phyloP scores from a whole-genome alignment of 2,888 invertebrate genomes.

The Luffia ferchaultella region DNA sequence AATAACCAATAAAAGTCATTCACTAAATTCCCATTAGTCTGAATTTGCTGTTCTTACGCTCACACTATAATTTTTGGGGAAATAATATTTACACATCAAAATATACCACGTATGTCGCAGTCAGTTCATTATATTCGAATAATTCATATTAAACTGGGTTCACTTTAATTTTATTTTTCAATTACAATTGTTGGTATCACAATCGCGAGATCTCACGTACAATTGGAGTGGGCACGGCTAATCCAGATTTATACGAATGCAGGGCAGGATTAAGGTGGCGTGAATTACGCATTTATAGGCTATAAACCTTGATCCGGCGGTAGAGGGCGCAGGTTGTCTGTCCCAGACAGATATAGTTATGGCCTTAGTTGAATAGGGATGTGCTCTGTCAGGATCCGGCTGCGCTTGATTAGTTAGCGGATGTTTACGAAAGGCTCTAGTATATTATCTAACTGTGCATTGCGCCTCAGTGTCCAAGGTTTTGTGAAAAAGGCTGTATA shows the following conservation, averaged over 20 bases:
- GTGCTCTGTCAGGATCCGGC: neutral
- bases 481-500: no score
- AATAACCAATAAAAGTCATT: no score
- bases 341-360: constrained; percentile 49
- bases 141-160: constrained; percentile 13
- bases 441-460: neutral
- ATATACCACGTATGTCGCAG: no score
- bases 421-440: neutral
- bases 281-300: constrained; percentile 66
- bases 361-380: constrained; percentile 24
- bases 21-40: no score
- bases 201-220: constrained; percentile 52
- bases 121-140: neutral
- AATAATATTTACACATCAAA: no score
- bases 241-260: constrained; percentile 60
- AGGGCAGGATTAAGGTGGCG: constrained; percentile 62
- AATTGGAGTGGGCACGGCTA: constrained; percentile 52
- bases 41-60: no score
- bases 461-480: no score
- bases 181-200: constrained; percentile 63
- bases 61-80: no score
- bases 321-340: constrained; percentile 53
- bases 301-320: constrained; percentile 65
- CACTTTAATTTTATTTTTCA: constrained; percentile 51
- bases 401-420: neutral